Percentiles rank a stretch among this genome's conserved stretches.
These are phyloP conservation scores for Lucinisca nassula DNA, from an alignment of 2,888 invertebrate genomes.

Conservation along the genomic window DNA sequence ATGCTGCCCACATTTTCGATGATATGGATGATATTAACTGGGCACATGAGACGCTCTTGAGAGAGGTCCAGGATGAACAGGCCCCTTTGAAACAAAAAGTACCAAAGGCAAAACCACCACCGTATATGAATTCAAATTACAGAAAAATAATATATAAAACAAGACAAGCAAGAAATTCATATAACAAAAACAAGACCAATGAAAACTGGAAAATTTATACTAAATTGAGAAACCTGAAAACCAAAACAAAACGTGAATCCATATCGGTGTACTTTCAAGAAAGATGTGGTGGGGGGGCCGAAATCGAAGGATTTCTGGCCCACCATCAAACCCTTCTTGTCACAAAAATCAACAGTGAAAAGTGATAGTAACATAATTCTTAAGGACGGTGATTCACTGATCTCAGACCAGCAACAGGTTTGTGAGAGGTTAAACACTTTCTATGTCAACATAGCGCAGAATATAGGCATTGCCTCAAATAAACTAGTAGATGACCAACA, in stretches of 20 bases:
- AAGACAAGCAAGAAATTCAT: constrained; percentile 10
- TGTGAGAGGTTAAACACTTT: constrained; percentile 27
- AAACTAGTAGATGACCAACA: neutral
- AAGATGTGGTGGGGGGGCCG: constrained; percentile 23
- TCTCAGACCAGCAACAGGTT: neutral
- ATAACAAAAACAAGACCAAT: constrained; percentile 9
- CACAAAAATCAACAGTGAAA: neutral
- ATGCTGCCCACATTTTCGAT: neutral
- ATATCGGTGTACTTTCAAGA: constrained; percentile 22
- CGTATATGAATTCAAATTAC: constrained; percentile 23
- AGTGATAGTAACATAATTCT: neutral
- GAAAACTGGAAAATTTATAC: constrained; percentile 15
- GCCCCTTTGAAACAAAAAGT: neutral
- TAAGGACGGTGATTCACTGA: constrained; percentile 5
- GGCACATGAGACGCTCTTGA: neutral
- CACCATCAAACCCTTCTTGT: neutral
- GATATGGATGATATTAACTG: neutral
- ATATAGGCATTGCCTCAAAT: constrained; percentile 8
- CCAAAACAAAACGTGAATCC: constrained; percentile 2
- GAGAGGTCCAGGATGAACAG: constrained; percentile 2
- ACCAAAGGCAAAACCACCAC: neutral
- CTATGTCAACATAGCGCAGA: constrained; percentile 34
- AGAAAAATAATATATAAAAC: constrained; percentile 21
- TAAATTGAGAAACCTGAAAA: constrained; percentile 14
- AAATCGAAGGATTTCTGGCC: constrained; percentile 1